These are phyloP conservation scores for Syngnathus scovelli DNA, from an alignment of 2,113 vertebrate species.

Conservation along the genomic window DNA sequence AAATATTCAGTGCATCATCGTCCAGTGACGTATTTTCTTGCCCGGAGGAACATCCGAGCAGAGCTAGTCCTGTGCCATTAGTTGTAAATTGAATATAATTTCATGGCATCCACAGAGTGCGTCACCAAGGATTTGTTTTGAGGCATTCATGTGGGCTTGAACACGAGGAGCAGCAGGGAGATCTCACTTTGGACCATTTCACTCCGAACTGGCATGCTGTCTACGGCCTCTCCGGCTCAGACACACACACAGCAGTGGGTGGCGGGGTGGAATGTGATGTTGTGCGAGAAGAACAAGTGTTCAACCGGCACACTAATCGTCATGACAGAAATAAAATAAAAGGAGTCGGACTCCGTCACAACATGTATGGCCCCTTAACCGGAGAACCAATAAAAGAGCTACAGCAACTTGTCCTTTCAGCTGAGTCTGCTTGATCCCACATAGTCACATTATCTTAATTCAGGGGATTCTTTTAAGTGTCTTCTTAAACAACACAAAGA, in stretches of 20 bases:
- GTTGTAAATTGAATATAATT: conserved; percentile 62
- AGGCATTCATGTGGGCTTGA: conserved; percentile 64
- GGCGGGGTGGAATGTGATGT: conserved; percentile 21
- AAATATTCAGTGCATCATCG: conserved; percentile 52
- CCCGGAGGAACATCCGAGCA: conserved; percentile 57
- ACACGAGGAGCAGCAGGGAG: conserved; percentile 71
- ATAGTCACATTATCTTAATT: conserved; percentile 70
- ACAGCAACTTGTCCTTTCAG: conserved; percentile 63
- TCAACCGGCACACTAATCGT: conserved; percentile 69
- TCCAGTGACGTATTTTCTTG: conserved; percentile 51
- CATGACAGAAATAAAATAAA: conserved; percentile 82
- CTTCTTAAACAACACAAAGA: conserved; percentile 55
- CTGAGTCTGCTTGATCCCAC: conserved; percentile 57
- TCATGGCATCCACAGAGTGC: conserved; percentile 62
- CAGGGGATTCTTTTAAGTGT: conserved; percentile 60
- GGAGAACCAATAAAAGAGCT: conserved; percentile 66
- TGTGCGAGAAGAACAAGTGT: conserved; percentile 41
- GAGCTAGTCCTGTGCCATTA: conserved; percentile 60
- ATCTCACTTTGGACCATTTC: conserved; percentile 76
- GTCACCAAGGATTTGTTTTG: conserved; percentile 63
- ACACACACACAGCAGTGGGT: conserved; percentile 64
- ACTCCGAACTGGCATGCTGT: conserved; percentile 71
- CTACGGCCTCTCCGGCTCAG: conserved; percentile 54
- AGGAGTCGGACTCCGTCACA: conserved; percentile 79
- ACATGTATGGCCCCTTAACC: conserved; percentile 74